Evolutionary conservation across 2,888 invertebrate genomes (phyloP), one percentile per base, ranked within the genome.

Genomic region (Isotomurus palustris): DNA sequence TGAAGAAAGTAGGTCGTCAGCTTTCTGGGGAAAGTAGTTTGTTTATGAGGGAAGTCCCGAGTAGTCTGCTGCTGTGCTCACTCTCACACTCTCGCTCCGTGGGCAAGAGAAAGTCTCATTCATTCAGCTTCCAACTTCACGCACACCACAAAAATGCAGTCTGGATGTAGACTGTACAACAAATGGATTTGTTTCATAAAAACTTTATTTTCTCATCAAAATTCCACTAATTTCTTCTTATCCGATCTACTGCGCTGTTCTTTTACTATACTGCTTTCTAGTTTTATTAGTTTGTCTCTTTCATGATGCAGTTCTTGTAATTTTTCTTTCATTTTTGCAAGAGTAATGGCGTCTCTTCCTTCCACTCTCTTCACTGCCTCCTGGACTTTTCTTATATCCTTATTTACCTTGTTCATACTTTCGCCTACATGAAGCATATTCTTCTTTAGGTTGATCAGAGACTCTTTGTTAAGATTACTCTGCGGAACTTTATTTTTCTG

Each of bases 191-290:
- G n/a, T n/a, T n/a, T n/a, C n/a, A n/a, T n/a, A n/a, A n/a, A n/a
- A n/a, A n/a, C n/a, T n/a, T n/a, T n/a, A n/a, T n/a, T n/a, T n/a
- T n/a, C n/a, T n/a, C n/a, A 21, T 78, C 80, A 89, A 80, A 90
- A 90, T 68, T 87, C 79, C 43, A 84, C 82, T 76, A 89, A 79
- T 76, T 88, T 88, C 69, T 83, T 83, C 74, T 85, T 85, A 72
- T 84, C 84, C 67, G 83, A 85, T 64, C 89, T 80, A 44, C 82
- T 79, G 69, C 78, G 82, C 72, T 88, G 87, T 75, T 90, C 89
- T 62, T 80, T 82, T 41, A 79, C 75, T 57, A 90, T 83, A 68
- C 79, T 82, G 48, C 75, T 79, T 63, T 87, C 86, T 51, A 81
- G 82, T 29, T 76, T 78, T 67, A 78, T 79, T 25, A 88, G 78